Base-by-base conservation (phyloP, 2,113 vertebrate species). In the Etheostoma cragini region DNA sequence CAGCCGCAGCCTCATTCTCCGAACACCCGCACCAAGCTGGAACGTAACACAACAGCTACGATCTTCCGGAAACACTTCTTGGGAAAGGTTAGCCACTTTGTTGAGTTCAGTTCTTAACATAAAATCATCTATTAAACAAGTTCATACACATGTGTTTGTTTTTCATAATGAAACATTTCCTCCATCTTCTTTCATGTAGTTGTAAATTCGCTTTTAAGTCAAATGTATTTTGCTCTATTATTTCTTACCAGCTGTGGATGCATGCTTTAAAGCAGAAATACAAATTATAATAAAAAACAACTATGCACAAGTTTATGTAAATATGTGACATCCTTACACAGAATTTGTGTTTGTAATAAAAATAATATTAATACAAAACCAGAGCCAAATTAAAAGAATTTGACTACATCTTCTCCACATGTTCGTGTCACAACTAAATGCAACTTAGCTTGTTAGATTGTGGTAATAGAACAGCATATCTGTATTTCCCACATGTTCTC, bases 41-140 rank as follows among this genome's bases (percentile, higher is more conserved):
- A 99, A 87, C 96, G 96, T 86, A 98, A 98, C 94, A 96, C 95
- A 45, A 96, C 84, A 0, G 98, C 98, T 80, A 96, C 92, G 24
- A 90, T 98, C 87, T 99, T 96, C 95, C 92, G 97, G 86, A 98
- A 98, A 85, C 96, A 99, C 89, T 99, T 99, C 87, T 89, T 99
- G 22, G 96, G 97, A 83, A 99, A 99, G 97, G 98, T 99, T 67
- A 92, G 94, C 15, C 61, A 22, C 58, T 61, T n/a, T 17, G 24
- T 4, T n/a, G 7, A 21, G 5, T 24, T 17, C 2, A 47, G 16
- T 46, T 35, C 4, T 45, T 22, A 14, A 52, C 7, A 46, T 8
- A 19, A 45, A 45, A 26, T 54, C 16, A 54, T 70, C 2, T 3
- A 30, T 57, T 30, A 16, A 22, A 22, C 42, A 65, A 19, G 15